These are phyloP conservation scores for Epistrophe grossulariae DNA, from an alignment of 2,888 invertebrate genomes.

Conservation along the genomic window DNA sequence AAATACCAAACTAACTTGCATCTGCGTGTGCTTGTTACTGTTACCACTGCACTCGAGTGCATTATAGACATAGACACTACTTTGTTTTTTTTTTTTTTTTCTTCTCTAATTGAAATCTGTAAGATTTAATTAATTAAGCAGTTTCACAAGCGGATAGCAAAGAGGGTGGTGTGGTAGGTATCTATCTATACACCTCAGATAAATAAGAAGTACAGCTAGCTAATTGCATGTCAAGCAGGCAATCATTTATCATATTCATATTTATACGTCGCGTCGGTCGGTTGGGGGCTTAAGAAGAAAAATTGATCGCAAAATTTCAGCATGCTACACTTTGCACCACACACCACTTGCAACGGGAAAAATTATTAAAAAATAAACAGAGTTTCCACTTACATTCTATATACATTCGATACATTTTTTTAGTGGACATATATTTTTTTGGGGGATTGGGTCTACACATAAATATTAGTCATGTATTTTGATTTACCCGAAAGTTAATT, in stretches of 20 bases:
- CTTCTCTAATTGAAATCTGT: conserved; percentile 68
- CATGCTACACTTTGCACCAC: background rate
- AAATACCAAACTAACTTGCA: conserved; percentile 28
- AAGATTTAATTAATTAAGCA: conserved; percentile 69
- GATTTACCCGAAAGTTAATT: no score
- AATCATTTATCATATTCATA: conserved; percentile 74
- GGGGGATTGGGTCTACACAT: no score
- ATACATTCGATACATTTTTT: background rate
- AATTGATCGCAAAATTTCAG: conserved; percentile 49
- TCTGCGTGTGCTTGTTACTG: conserved; percentile 28
- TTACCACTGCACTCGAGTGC: background rate
- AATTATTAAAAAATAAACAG: background rate
- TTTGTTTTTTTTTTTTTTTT: background rate
- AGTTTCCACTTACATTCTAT: background rate
- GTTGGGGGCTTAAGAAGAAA: conserved; percentile 26
- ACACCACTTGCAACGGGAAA: no score
- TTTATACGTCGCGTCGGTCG: conserved; percentile 10
- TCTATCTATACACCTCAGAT: conserved; percentile 27
- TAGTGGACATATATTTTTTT: background rate
- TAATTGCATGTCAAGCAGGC: conserved; percentile 74
- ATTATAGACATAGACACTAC: conserved; percentile 18
- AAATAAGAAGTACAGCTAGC: conserved; percentile 58
- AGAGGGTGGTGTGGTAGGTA: background rate
- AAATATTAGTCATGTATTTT: no score
- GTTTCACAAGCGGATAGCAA: conserved; percentile 19